phyloP scores from a whole-genome alignment of 2,888 invertebrate species.

The Epiblema foenella region DNA sequence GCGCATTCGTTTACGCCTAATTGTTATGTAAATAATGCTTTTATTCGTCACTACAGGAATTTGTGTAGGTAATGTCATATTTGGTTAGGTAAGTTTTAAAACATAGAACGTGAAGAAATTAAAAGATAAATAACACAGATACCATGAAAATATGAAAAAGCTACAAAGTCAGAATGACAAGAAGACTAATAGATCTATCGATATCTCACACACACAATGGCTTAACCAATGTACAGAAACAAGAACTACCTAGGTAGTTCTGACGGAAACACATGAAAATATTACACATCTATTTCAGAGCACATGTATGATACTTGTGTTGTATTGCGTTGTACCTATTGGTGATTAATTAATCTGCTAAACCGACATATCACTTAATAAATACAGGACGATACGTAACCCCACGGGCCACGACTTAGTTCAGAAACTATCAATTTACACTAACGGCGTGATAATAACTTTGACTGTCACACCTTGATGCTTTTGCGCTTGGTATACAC shows the following conservation, averaged over 20 bases:
- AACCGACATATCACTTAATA: not conserved
- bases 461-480: slow-evolving; percentile 16
- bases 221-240: too few relatives aligned
- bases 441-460: slow-evolving; percentile 25
- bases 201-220: too few relatives aligned
- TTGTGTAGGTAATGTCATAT: not conserved
- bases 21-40: slow-evolving; percentile 40
- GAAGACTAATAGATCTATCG: too few relatives aligned
- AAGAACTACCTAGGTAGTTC: too few relatives aligned
- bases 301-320: too few relatives aligned
- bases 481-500: slow-evolving; percentile 25
- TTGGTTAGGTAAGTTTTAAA: not conserved
- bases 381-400: slow-evolving; percentile 13
- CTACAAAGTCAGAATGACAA: not conserved
- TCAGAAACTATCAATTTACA: slow-evolving; percentile 35
- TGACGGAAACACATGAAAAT: too few relatives aligned
- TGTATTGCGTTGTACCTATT: too few relatives aligned
- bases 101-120: too few relatives aligned
- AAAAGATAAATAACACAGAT: too few relatives aligned
- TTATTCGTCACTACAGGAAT: not conserved
- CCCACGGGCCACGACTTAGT: not conserved
- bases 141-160: not conserved
- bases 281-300: too few relatives aligned
- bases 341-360: too few relatives aligned
- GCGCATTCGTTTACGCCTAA: slow-evolving; percentile 25